Percentiles rank a stretch among this genome's conserved stretches.
Evolutionary conservation across 2,113 vertebrate genomes (phyloP).

Genomic region (Ammospiza nelsoni): DNA sequence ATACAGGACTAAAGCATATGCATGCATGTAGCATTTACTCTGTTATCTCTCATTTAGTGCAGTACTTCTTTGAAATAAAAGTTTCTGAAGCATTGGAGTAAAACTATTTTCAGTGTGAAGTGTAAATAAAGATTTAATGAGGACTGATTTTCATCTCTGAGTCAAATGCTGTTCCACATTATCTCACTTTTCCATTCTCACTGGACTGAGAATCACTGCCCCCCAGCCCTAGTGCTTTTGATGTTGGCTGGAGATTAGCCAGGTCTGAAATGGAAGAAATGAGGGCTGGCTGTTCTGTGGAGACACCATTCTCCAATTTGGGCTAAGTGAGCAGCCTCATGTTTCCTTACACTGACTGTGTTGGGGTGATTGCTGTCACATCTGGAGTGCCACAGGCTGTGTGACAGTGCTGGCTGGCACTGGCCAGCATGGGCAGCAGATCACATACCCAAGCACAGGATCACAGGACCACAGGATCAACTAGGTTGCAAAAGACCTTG

Average conservation of each 20-base stretch:
- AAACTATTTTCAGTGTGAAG: neutral
- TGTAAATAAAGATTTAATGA: slow-evolving; percentile 48
- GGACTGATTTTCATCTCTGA: slow-evolving; percentile 41
- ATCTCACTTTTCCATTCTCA: slow-evolving; percentile 22
- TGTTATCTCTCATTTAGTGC: neutral
- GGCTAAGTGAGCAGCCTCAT: neutral
- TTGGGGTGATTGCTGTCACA: neutral
- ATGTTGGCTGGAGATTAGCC: slow-evolving; percentile 9
- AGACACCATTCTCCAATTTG: neutral
- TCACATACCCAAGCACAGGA: neutral
- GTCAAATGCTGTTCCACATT: slow-evolving; percentile 10
- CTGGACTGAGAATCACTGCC: neutral
- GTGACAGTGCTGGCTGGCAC: neutral
- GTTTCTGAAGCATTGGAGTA: neutral
- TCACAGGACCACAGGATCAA: neutral
- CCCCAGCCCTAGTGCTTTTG: slow-evolving; percentile 29
- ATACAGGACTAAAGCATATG: neutral
- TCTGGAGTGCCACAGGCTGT: neutral
- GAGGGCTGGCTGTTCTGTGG: neutral
- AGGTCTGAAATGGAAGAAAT: neutral
- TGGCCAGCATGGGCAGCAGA: neutral
- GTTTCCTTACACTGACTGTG: neutral
- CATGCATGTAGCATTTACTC: neutral
- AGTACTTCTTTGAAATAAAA: neutral
- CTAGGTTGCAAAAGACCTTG: neutral